Evolutionary conservation across 2,113 vertebrate species (phyloP).

Genomic region (Hiodon tergisus): DNA sequence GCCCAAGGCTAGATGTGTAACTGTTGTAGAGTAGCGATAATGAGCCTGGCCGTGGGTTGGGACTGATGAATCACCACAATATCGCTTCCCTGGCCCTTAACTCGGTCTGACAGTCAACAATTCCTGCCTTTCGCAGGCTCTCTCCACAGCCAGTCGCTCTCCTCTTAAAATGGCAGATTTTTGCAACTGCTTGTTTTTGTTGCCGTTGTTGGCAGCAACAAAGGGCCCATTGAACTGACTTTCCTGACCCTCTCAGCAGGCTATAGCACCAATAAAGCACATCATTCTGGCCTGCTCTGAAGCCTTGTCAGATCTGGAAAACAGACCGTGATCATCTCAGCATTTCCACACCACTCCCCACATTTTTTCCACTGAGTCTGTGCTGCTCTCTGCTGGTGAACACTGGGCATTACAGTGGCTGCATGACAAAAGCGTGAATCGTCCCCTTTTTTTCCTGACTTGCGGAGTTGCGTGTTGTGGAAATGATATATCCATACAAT

Average conservation of each 20-base stretch:
- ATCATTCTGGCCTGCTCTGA: constrained; percentile 24
- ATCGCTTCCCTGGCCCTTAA: not conserved
- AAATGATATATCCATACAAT: no score
- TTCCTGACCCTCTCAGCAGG: no score
- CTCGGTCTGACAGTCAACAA: not conserved
- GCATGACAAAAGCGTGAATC: no score
- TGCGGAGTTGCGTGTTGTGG: no score
- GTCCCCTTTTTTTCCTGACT: no score
- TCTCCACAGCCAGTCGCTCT: not conserved
- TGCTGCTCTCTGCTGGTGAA: constrained; percentile 38
- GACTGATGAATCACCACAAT: constrained; percentile 32
- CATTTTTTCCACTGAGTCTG: constrained; percentile 1
- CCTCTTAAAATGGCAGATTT: no score
- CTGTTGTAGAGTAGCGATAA: constrained; percentile 20
- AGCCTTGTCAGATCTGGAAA: constrained; percentile 37
- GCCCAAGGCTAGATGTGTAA: not conserved
- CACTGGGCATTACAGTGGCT: not conserved
- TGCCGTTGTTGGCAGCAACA: no score
- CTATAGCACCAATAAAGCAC: not conserved
- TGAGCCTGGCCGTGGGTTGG: constrained; percentile 26
- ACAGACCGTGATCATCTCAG: constrained; percentile 28
- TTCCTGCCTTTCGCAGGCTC: not conserved
- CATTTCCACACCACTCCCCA: constrained; percentile 22
- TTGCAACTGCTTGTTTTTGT: no score
- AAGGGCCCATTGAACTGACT: no score